phyloP scores from a whole-genome alignment of 1,140 invertebrate genomes.

The Dendrolimus punctatus region DNA sequence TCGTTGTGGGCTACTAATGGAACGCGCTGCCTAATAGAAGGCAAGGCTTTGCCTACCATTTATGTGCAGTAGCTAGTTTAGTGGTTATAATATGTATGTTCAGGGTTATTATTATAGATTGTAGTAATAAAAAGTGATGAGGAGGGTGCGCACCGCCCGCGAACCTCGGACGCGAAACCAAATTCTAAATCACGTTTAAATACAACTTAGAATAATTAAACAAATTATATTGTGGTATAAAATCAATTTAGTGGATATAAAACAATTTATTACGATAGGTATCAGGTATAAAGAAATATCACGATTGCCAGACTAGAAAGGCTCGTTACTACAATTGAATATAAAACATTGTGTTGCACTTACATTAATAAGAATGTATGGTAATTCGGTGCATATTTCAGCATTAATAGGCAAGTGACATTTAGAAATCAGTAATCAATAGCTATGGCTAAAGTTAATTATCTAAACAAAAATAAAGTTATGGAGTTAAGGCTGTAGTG shows the following conservation, averaged over 20 bases:
- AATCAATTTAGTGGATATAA: slow-evolving; percentile 39
- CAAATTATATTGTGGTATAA: slow-evolving; percentile 40
- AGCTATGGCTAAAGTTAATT: too few relatives aligned
- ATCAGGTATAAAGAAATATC: slow-evolving; percentile 19
- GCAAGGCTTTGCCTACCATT: too few relatives aligned
- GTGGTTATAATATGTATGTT: too few relatives aligned
- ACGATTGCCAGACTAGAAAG: slow-evolving; percentile 11
- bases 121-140: neutral
- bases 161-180: slow-evolving; percentile 46
- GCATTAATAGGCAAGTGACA: slow-evolving; percentile 1
- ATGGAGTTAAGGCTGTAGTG: too few relatives aligned
- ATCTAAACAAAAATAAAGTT: too few relatives aligned
- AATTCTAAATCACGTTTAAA: slow-evolving; percentile 67
- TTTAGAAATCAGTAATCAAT: neutral
- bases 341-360: slow-evolving; percentile 10
- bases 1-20: too few relatives aligned
- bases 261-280: slow-evolving; percentile 39
- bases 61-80: too few relatives aligned
- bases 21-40: too few relatives aligned
- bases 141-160: slow-evolving; percentile 22
- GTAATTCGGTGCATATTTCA: too few relatives aligned
- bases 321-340: neutral
- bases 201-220: slow-evolving; percentile 44
- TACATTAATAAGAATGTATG: neutral
- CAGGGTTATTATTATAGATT: too few relatives aligned